Conservation (phyloP, 2,888 invertebrate species). For the Trachelus troglodyta region DNA sequence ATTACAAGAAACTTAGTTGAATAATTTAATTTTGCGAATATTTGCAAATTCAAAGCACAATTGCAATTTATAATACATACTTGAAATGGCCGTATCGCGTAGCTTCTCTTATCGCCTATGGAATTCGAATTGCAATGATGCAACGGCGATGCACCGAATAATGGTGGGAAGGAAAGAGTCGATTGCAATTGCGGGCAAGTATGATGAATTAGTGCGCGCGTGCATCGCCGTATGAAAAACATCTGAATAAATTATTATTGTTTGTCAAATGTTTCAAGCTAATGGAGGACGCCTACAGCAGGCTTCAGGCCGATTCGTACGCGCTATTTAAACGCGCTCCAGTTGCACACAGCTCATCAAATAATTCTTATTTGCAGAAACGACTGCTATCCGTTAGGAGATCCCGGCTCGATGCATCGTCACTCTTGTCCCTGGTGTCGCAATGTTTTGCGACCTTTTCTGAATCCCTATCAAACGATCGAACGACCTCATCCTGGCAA, state of each 20-base stretch:
- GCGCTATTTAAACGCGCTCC: constrained; percentile 59
- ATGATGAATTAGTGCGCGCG: constrained; percentile 14
- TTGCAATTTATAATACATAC: neutral
- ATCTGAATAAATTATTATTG: constrained; percentile 66
- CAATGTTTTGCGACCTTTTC: neutral
- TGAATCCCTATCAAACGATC: neutral
- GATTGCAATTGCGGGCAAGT: neutral
- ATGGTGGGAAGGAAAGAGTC: neutral
- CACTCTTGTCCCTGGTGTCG: neutral
- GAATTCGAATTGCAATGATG: neutral
- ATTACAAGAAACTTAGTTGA: neutral
- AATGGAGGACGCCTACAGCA: constrained; percentile 32
- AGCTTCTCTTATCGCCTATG: neutral
- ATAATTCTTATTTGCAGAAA: constrained; percentile 61
- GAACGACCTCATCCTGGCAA: neutral
- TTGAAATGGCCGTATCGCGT: constrained; percentile 14
- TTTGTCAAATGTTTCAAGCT: constrained; percentile 62
- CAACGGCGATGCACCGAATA: neutral
- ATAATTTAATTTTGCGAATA: neutral
- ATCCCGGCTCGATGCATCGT: neutral
- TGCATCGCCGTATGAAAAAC: constrained; percentile 53
- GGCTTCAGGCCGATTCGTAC: constrained; percentile 18
- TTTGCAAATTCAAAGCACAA: neutral
- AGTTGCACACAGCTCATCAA: constrained; percentile 61
- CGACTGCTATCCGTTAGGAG: constrained; percentile 26